Evolutionary conservation across 64 coral and sea anemone species (phyloP), one percentile per base, ranked within the genome.

Genomic region (Stichodactyla helianthus): DNA sequence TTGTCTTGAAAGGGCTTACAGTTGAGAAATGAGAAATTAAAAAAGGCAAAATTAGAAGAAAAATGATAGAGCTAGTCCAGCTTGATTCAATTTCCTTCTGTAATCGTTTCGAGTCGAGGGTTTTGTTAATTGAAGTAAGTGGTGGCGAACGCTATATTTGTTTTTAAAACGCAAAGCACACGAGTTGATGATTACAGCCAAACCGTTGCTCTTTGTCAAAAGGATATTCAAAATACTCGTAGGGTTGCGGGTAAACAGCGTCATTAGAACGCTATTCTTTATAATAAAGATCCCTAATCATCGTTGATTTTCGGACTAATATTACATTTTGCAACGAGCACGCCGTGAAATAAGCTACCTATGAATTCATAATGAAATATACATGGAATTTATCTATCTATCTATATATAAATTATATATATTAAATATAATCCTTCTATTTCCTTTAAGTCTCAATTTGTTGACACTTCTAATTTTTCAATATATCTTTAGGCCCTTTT

Each of bases 71-170:
- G 9, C 68, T 31, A 74, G 68, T 7, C 20, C 0, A 2, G 50
- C 11, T 12, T 81, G 7, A 81, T 81, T 81, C 17, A 51, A 81
- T 81, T 81, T 81, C 78, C 20, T 51, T 50, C n/a, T 53, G 8
- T 53, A 81, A 53, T 81, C 35, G 52, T 20, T 52, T 81, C 8
- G 20, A 81, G 15, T 81, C 51, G 52, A 81, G 78, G 53, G 78
- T 52, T 81, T 53, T 28, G 50, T 54, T 81, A 81, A 81, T 81
- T 81, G 78, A 52, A 54, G 12, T 81, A 81, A 81, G 78, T 81
- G 78, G 10, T 81, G 35, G 35, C 1, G 52, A 81, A 81, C 52
- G 78, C 26, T 81, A 52, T 54, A 54, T 81, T 81, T 81, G 78
- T 74, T 81, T 81, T 81, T 15, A 11, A 54, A 53, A 81, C 78